These are phyloP conservation scores for Pteropus alecto DNA, from an alignment of 2,113 vertebrate genomes.

Conservation along the genomic window DNA sequence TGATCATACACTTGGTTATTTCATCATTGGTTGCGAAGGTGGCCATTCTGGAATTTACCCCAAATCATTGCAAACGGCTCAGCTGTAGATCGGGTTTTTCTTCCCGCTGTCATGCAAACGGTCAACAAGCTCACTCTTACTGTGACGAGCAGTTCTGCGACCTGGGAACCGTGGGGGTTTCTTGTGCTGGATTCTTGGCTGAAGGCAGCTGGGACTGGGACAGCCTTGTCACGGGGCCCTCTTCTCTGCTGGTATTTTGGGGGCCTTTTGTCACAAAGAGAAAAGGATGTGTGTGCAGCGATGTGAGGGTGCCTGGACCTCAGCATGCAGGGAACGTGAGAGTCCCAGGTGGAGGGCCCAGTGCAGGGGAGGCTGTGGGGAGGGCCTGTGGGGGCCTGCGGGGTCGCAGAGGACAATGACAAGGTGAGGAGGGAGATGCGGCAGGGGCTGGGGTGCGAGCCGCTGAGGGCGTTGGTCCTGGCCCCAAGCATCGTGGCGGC, in stretches of 20 bases:
- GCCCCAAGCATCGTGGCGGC: neutral
- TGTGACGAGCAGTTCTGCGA: neutral
- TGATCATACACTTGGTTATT: too few species aligned
- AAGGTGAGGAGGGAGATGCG: neutral
- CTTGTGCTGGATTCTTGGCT: neutral
- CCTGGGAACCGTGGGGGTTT: neutral
- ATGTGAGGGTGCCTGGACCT: neutral
- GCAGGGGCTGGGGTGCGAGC: neutral
- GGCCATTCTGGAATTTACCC: neutral
- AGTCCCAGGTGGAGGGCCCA: neutral
- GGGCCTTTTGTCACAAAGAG: neutral
- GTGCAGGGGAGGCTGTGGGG: neutral
- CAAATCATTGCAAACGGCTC: neutral
- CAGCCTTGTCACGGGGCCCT: rapidly evolving
- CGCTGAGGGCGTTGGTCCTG: neutral
- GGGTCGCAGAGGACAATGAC: too few species aligned
- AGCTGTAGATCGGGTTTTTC: neutral
- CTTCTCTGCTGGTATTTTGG: neutral
- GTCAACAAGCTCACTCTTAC: too few species aligned
- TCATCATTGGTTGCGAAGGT: neutral
- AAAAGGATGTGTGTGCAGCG: neutral
- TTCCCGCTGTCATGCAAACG: too few species aligned
- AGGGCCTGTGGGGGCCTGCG: too few species aligned
- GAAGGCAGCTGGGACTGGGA: neutral
- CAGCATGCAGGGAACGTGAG: neutral